Evolutionary conservation across 2,113 vertebrate genomes (phyloP).

Genomic region (Cardinalis cardinalis): DNA sequence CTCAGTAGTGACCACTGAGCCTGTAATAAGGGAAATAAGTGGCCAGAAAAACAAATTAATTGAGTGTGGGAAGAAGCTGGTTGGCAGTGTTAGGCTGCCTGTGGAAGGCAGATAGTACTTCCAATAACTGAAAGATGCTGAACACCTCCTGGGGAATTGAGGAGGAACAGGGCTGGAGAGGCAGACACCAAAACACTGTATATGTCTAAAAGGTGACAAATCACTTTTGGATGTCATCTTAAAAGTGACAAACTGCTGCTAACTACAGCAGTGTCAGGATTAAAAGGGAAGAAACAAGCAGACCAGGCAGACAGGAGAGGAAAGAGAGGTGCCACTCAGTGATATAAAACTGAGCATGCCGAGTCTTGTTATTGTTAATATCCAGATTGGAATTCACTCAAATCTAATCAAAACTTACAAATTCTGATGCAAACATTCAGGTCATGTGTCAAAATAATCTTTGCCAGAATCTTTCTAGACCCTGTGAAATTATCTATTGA

Average conservation of each 20-base stretch:
- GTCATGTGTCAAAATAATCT: background rate
- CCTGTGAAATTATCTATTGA: slow-evolving; percentile 12
- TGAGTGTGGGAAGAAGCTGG: background rate
- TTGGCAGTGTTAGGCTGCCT: background rate
- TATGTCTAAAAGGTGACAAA: background rate
- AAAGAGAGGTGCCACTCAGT: background rate
- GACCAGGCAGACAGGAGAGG: background rate
- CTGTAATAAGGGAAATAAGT: rapidly evolving
- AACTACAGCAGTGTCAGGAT: background rate
- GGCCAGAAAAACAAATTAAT: background rate
- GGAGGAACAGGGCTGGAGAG: background rate
- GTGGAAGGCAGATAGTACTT: background rate
- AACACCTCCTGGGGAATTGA: background rate
- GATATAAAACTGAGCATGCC: background rate
- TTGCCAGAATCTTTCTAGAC: background rate
- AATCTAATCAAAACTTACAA: background rate
- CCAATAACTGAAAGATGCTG: background rate
- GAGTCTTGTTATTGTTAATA: background rate
- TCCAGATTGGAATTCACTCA: background rate
- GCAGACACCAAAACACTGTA: background rate
- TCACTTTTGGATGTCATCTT: background rate
- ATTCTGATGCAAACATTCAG: background rate
- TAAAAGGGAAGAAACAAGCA: background rate
- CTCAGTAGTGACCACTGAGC: background rate
- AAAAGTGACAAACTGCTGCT: background rate